Conservation (phyloP, 2,888 invertebrate genomes). For the Drosophila setosimentum region DNA sequence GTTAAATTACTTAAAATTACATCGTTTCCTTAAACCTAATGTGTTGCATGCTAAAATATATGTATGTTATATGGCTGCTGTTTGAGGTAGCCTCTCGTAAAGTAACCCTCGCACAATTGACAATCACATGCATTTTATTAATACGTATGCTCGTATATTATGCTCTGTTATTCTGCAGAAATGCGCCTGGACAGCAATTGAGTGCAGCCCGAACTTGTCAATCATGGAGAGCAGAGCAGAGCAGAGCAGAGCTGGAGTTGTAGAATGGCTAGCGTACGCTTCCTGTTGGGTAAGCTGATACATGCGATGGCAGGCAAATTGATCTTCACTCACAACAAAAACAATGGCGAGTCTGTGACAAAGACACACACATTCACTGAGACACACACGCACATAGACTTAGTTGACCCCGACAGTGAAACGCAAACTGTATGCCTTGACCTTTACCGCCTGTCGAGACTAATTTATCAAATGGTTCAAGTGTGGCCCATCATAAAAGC, state of each 20-base stretch:
- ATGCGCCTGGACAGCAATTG: constrained; percentile 12
- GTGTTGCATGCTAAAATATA: neutral
- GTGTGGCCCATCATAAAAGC: constrained; percentile 36
- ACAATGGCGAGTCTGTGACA: constrained; percentile 39
- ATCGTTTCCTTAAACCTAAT: accelerated
- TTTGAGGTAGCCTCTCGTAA: neutral
- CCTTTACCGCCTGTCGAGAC: constrained; percentile 58
- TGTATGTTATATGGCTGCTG: neutral
- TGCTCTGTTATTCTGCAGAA: constrained; percentile 36
- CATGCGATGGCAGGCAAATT: constrained; percentile 27
- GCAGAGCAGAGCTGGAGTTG: constrained; percentile 49
- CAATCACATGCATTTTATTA: constrained; percentile 43
- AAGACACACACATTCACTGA: constrained; percentile 16
- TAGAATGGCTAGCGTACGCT: constrained; percentile 42
- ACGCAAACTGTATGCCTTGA: constrained; percentile 38
- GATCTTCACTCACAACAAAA: constrained; percentile 27
- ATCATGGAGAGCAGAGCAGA: constrained; percentile 35
- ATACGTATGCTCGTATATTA: constrained; percentile 55
- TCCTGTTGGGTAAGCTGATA: constrained; percentile 55
- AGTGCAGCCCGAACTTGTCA: constrained; percentile 52
- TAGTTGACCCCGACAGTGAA: constrained; percentile 30
- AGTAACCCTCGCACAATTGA: constrained; percentile 19
- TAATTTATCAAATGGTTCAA: constrained; percentile 69
- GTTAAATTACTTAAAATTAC: neutral
- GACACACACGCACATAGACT: constrained; percentile 11